Evolutionary conservation across 1,140 invertebrate species (phyloP).

Genomic region (Diploscapter pachys): DNA sequence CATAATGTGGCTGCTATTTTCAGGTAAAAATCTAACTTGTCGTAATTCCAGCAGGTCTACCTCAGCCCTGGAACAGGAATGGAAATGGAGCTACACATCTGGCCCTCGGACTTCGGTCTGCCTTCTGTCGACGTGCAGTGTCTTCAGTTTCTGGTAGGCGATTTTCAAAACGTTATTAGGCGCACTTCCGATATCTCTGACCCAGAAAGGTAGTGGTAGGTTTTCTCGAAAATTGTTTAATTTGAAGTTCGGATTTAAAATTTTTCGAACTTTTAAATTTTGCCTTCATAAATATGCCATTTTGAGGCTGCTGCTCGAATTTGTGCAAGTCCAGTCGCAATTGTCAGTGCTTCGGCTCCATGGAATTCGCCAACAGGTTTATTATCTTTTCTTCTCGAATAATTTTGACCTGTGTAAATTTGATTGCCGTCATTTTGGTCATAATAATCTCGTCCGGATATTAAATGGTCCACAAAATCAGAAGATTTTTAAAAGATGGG

Average conservation of each 20-base stretch:
- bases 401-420: neutral
- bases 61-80: too few species aligned
- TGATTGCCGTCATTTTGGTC: too few species aligned
- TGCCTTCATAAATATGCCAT: neutral
- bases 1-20: too few species aligned
- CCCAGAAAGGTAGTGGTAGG: neutral
- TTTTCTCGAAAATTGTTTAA: neutral
- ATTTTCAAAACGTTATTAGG: neutral
- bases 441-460: too few species aligned
- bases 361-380: conserved; percentile 24
- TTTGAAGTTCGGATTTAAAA: neutral
- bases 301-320: conserved; percentile 29
- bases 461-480: too few species aligned
- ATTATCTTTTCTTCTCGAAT: neutral
- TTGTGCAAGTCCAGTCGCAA: conserved; percentile 30
- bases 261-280: neutral
- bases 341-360: conserved; percentile 15
- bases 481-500: too few species aligned
- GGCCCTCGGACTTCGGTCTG: conserved; percentile 52
- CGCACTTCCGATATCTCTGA: too few species aligned
- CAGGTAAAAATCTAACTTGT: too few species aligned
- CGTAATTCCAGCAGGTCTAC: too few species aligned
- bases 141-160: conserved; percentile 49
- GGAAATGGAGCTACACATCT: conserved; percentile 44
- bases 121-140: conserved; percentile 46